Evolutionary conservation across 92 coral and sea anemone genomes (phyloP), one percentile per base, ranked within the genome.

Genomic region (Meandrina meandrites): DNA sequence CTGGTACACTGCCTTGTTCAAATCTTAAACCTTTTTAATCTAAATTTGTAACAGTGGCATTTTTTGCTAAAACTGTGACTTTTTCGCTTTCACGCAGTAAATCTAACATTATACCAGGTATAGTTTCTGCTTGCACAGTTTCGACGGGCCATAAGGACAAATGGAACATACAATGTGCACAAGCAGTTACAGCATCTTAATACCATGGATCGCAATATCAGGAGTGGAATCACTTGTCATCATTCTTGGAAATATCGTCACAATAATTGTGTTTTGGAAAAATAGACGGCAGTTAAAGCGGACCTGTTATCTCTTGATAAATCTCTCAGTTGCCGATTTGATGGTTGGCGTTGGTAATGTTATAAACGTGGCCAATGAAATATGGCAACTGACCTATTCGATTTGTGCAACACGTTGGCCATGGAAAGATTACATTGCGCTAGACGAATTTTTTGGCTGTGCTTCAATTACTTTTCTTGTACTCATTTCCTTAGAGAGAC

Each of bases 401-500:
- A n/a, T 35, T 9, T 87, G 84, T 67, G 70, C 36, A 9, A 68
- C 70, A 34, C 68, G 50, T 3, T 90, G 79, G 75, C 57, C 73
- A n/a, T n/a, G n/a, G n/a, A n/a, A n/a, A 18, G 88, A 80, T 14
- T 87, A 70, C 57, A 28, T 89, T 8, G n/a, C 80, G 15, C 28
- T 87, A 13, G 88, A 87, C 51, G 90, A 86, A 17, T 79, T 78
- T 13, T 86, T 83, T 60, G 88, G 87, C 0, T 54, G 83, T 42
- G 93, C 93, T 22, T 90, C 93, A 0, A 54, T 90, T n/a, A 74
- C 66, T 62, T 90, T 90, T 16, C 90, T 90, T 27, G 90, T 82
- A 34, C 80, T 90, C 30, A 84, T 90, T 62, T 81, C 93, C 6
- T 57, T 90, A 57, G 93, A 90, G 93, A 86, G 93, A 83, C 50